A percentile compares a stretch with the other conserved stretches of the same genome.
These are phyloP conservation scores for Lasiurus borealis DNA, from an alignment of 2,113 vertebrate species.

Conservation along the genomic window DNA sequence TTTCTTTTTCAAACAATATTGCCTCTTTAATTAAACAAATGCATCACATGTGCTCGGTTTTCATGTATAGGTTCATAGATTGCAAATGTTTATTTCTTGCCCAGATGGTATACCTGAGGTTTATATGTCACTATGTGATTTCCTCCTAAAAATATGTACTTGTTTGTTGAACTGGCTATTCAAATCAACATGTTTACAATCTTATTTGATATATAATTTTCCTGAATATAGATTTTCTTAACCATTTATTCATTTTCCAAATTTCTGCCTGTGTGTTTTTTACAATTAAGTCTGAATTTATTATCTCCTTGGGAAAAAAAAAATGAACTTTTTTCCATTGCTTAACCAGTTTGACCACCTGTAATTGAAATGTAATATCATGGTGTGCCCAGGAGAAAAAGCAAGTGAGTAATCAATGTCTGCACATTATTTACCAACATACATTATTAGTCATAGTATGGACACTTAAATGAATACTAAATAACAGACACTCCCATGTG, in stretches of 20 bases:
- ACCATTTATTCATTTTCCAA: background rate
- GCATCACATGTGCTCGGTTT: background rate
- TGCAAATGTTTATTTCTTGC: background rate
- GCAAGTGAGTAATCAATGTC: background rate
- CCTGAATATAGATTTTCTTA: background rate
- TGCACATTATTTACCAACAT: background rate
- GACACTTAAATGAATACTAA: background rate
- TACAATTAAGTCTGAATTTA: background rate
- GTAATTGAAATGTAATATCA: background rate
- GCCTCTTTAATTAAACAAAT: background rate
- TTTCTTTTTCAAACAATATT: background rate
- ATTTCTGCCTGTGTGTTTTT: background rate
- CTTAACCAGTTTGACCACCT: background rate
- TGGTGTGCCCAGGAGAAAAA: background rate
- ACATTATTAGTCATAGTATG: background rate
- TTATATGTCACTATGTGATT: background rate
- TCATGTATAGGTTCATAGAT: background rate
- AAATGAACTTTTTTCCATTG: background rate
- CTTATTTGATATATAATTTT: background rate
- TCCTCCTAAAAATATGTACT: background rate
- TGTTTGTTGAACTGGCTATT: background rate
- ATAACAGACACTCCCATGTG: background rate
- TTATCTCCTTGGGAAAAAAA: background rate
- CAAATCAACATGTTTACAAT: background rate
- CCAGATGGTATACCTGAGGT: background rate